Conservation (phyloP, 2,113 vertebrate genomes). For the Platichthys flesus region DNA sequence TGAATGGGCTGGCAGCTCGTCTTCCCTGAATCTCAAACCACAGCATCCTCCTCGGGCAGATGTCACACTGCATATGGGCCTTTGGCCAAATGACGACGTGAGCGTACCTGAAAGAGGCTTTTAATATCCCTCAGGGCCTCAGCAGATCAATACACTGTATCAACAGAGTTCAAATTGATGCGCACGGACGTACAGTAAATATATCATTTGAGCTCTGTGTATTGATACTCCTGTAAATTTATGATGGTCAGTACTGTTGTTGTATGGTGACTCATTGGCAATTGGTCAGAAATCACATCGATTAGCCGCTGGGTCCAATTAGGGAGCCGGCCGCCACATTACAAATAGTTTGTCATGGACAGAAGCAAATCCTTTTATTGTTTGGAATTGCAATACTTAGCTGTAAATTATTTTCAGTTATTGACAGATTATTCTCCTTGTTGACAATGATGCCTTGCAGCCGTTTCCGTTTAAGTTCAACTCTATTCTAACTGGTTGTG, state of each 20-base stretch:
- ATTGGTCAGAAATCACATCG: constrained; percentile 62
- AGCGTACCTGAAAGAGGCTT: constrained; percentile 39
- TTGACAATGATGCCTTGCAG: constrained; percentile 20
- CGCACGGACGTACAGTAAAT: constrained; percentile 64
- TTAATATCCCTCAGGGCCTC: constrained; percentile 53
- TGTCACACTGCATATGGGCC: constrained; percentile 33
- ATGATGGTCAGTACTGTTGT: constrained; percentile 51
- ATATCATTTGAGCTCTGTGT: constrained; percentile 63
- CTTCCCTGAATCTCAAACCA: constrained; percentile 61
- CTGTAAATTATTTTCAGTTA: constrained; percentile 72
- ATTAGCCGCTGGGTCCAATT: constrained; percentile 73
- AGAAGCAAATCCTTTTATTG: constrained; percentile 63
- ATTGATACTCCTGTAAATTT: constrained; percentile 70
- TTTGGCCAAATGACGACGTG: constrained; percentile 29
- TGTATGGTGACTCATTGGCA: constrained; percentile 68
- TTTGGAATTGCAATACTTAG: constrained; percentile 50
- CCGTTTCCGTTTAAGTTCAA: constrained; percentile 38
- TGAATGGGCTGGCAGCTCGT: constrained; percentile 49
- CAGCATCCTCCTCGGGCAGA: constrained; percentile 36
- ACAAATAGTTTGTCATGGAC: constrained; percentile 62
- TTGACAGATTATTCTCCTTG: constrained; percentile 65
- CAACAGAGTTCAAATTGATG: constrained; percentile 57
- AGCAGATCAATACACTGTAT: constrained; percentile 62
- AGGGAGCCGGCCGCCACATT: constrained; percentile 41
- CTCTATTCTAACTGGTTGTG: constrained; percentile 34